A percentile compares a stretch with the other conserved stretches of the same genome.
These are phyloP conservation scores for Eustalomyia histrio DNA, from an alignment of 2,888 invertebrate species.

Conservation along the genomic window DNA sequence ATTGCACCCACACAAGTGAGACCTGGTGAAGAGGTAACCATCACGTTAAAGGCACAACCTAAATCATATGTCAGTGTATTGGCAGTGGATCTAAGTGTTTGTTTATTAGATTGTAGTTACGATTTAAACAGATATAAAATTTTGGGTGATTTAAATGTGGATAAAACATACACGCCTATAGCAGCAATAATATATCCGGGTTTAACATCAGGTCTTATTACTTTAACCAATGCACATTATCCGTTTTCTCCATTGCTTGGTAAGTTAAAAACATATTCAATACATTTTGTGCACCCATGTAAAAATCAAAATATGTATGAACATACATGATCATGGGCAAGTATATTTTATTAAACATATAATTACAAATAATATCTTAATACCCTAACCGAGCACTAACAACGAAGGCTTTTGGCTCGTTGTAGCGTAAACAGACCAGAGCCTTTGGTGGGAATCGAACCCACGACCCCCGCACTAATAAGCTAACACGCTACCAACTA, in stretches of 20 bases:
- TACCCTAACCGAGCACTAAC: no score
- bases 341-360: no score
- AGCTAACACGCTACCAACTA: no score
- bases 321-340: no score
- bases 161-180: constrained; percentile 10
- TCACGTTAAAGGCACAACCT: constrained; percentile 88
- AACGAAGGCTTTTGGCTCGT: no score
- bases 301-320: no score
- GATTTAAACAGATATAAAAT: constrained; percentile 66
- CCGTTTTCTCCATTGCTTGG: constrained; percentile 52
- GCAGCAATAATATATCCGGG: constrained; percentile 20
- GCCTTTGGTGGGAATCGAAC: no score
- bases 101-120: constrained; percentile 13
- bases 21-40: constrained; percentile 87
- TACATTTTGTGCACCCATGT: constrained; percentile 48
- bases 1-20: constrained; percentile 83
- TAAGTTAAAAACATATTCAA: constrained; percentile 66
- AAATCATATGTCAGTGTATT: constrained; percentile 89
- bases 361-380: no score
- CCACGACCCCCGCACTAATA: no score
- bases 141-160: constrained; percentile 12
- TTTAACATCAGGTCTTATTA: constrained; percentile 71
- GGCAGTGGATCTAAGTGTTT: constrained; percentile 47
- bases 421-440: no score
- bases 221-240: constrained; percentile 76